Conservation (phyloP, 2,797 vertebrate species). For the Diglossa cyanea region DNA sequence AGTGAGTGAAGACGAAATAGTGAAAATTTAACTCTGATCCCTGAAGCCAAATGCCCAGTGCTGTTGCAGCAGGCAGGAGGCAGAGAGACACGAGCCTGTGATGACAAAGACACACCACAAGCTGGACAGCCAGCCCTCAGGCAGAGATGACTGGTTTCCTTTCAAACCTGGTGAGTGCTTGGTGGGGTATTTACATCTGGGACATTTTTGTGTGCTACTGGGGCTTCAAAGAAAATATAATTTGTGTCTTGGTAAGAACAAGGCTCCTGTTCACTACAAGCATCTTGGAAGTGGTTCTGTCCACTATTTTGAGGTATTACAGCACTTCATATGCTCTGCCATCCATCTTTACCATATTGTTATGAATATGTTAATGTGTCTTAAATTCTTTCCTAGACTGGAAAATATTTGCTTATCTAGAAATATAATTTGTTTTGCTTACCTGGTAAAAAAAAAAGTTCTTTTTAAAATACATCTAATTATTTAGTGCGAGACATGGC, state of each 20-base stretch:
- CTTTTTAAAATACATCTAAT: not conserved
- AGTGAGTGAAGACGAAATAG: not conserved
- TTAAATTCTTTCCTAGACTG: not conserved
- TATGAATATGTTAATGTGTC: not conserved
- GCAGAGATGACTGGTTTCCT: slow-evolving; percentile 21
- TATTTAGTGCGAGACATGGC: not conserved
- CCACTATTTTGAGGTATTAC: not conserved
- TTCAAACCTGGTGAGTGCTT: slow-evolving; percentile 46
- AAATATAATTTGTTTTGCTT: not conserved
- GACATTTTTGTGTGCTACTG: not conserved
- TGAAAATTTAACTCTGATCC: slow-evolving; percentile 56
- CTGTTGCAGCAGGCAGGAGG: not conserved
- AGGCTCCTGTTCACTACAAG: not conserved
- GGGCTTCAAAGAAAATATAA: not conserved
- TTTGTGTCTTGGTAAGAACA: not conserved
- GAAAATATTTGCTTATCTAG: not conserved
- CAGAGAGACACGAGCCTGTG: not conserved
- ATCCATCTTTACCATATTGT: not conserved
- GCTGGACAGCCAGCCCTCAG: not conserved
- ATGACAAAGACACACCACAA: not conserved
- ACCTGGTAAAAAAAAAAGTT: not conserved
- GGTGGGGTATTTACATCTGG: not conserved
- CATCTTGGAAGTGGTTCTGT: not conserved
- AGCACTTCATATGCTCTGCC: not conserved
- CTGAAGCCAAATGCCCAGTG: not conserved